Conservation (phyloP, 2,113 vertebrate species). For the Alectura lathami region DNA sequence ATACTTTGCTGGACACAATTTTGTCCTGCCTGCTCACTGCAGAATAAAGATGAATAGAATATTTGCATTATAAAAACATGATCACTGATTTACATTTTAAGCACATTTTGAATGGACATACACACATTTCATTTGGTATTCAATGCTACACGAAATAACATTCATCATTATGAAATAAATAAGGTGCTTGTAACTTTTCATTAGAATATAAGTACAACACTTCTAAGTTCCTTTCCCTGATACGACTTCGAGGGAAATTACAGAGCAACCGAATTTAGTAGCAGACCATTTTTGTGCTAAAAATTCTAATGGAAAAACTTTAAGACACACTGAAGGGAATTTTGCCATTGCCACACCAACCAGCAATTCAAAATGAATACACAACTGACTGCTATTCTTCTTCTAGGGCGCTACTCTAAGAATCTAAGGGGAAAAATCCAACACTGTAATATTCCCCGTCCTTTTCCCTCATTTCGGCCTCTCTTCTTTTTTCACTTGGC, state of each 20-base stretch:
- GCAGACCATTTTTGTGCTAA: not conserved
- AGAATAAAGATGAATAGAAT: not conserved
- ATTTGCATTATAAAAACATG: not conserved
- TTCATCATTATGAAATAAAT: not conserved
- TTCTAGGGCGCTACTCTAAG: not conserved
- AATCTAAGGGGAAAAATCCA: not conserved
- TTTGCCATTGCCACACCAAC: not conserved
- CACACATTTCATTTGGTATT: not conserved
- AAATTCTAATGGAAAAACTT: not conserved
- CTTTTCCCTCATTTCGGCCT: not conserved
- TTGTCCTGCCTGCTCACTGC: not conserved
- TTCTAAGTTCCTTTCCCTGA: not conserved
- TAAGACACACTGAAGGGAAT: not conserved
- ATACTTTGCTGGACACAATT: not conserved
- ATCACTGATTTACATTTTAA: not conserved
- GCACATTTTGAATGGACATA: not conserved
- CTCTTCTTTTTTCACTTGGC: not conserved
- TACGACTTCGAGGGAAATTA: not conserved
- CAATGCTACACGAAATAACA: not conserved
- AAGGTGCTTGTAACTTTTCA: not conserved
- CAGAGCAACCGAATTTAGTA: not conserved
- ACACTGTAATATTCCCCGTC: not conserved
- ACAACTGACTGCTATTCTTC: not conserved
- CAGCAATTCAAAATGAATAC: not conserved
- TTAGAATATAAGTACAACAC: not conserved